Evolutionary conservation across 2,888 invertebrate genomes (phyloP), one percentile per base, ranked within the genome.

Genomic region (Mylabris sibirica): DNA sequence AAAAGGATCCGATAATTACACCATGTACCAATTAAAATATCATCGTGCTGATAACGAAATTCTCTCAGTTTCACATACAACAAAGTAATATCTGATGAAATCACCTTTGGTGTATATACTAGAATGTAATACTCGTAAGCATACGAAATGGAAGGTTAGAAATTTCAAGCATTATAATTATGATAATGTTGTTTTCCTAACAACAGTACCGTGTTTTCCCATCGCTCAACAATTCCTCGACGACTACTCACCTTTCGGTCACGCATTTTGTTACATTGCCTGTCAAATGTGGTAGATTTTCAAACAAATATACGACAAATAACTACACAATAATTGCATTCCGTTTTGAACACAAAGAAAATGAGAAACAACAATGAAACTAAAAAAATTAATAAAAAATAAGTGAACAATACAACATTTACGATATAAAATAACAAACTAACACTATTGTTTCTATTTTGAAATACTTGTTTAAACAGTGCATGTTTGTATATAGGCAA

Each of bases 81-180:
- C 12, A 12, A 14, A 35, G 30, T 30, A 30, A 35, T 9, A 35
- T 35, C 35, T 3, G 30, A 30, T 30, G 30, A 30, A 30, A 35
- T 12, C 12, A 35, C 1, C 35, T 35, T 35, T 12, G 35, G 12
- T 3, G 30, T 30, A 35, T 35, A 35, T 9, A 35, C 35, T 9
- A 41, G 3, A 5, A 41, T 41, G 14, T 4, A 41, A 41, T n/a
- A 14, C 0, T 5, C 41, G 14, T n/a, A 41, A 41, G 14, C 41
- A 41, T 41, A n/a, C 14, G 14, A 41, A 41, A 14, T 41, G n/a
- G 14, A 41, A 41, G 41, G 14, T n/a, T n/a, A 41, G n/a, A 41
- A 41, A 41, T n/a, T n/a, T 41, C 41, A 14, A 41, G n/a, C 41
- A 41, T 41, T 41, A 41, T 41, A 41, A 41, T 41, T 41, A n/a